Evolutionary conservation across 2,797 vertebrate species (phyloP).

Genomic region (Molossus alvarezi): DNA sequence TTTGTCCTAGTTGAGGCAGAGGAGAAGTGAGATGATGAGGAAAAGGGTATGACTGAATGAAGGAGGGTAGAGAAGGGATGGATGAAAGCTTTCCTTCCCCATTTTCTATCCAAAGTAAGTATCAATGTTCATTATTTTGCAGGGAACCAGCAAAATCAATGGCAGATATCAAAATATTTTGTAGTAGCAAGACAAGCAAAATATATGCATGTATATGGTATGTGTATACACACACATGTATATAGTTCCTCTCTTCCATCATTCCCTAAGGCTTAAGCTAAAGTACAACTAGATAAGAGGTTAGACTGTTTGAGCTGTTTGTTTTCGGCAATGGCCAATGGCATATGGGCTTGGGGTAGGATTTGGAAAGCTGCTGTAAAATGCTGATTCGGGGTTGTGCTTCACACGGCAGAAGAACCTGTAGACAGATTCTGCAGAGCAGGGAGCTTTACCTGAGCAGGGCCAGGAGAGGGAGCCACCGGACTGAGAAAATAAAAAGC

Average conservation of each 20-base stretch:
- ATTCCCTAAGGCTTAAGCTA: neutral
- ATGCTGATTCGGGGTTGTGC: neutral
- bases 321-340: neutral
- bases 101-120: neutral
- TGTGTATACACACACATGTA: no score
- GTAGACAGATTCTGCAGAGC: neutral
- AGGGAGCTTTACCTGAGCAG: neutral
- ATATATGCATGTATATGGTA: neutral
- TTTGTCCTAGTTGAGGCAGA: neutral
- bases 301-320: neutral
- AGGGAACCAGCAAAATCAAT: neutral
- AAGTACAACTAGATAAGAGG: neutral
- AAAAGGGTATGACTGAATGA: neutral
- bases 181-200: neutral
- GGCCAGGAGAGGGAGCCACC: conserved; percentile 90
- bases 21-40: neutral
- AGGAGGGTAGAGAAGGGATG: neutral
- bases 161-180: neutral
- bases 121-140: neutral
- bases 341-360: neutral
- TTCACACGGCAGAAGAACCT: neutral
- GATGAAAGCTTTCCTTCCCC: conserved; percentile 4
- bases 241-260: neutral
- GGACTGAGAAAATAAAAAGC: conserved; percentile 78
- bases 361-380: conserved; percentile 24